Base-by-base conservation (phyloP, 2,888 invertebrate species). In the Xestia rhomboidea region DNA sequence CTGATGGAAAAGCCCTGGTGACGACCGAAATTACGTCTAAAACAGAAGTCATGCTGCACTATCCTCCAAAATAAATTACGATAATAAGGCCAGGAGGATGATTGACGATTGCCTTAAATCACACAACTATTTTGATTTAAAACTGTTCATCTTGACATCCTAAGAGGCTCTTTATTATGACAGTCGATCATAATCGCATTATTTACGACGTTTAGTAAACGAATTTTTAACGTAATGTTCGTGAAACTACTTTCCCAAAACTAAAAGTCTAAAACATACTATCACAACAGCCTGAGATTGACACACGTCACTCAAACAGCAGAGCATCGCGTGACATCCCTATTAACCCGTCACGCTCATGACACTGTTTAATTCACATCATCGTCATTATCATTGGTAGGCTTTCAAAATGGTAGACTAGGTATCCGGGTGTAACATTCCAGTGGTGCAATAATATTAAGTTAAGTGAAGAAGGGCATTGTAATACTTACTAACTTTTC, bases 291-390 rank as follows among this genome's bases (percentile, higher is more conserved):
- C 21, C 41, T n/a, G 11, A 54, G 38, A 51, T 38, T 21, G 18
- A 34, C 34, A 62, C 62, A 30, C 62, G 21, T 34, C 62, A 62
- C 21, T 62, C 62, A 80, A 11, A 7, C 27, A 13, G 7, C 5
- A 44, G 49, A 69, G 64, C 30, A 21, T 38, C 18, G 21, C 24
- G 38, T 49, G 76, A 76, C 66, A 81, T 7, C 79, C 75, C 77
- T 88, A 77, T 69, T 24, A 63, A 68, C 63, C 67, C 49, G 72
- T n/a, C 75, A 76, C 75, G 63, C 10, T 54, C 71, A 44, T 79
- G 83, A 83, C 83, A 68, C 75, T 76, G 76, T 75, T 76, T 77
- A 85, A 87, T 83, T 81, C 73, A 87, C 75, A 87, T 81, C 77
- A 77, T 81, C 72, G 68, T 57, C 27, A 27, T 27, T 57, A 75